A percentile compares a stretch with the other conserved stretches of the same genome.
phyloP scores from a whole-genome alignment of 2,888 invertebrate genomes.

The Hedya salicella region DNA sequence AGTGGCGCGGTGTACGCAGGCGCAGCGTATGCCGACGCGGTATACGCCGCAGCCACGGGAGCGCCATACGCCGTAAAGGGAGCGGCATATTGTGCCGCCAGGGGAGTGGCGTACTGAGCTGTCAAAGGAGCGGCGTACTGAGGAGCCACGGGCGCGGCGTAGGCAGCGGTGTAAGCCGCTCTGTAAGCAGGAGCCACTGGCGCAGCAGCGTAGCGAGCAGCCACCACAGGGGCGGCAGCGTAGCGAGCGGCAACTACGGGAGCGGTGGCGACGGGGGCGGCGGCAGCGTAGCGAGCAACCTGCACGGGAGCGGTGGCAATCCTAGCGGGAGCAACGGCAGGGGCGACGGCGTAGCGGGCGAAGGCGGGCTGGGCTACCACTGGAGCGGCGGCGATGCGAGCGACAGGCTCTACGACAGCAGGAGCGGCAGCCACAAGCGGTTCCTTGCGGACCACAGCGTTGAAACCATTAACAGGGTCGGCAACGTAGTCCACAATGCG shows the following conservation, averaged over 20 bases:
- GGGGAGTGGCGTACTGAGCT: conserved; percentile 53
- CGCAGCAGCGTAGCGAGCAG: conserved; percentile 53
- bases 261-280: conserved; percentile 57
- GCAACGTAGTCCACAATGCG: conserved; percentile 75
- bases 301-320: conserved; percentile 49
- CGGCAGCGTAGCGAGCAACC: conserved; percentile 52
- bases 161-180: conserved; percentile 49
- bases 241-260: conserved; percentile 46
- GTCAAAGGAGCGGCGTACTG: conserved; percentile 50
- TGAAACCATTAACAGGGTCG: conserved; percentile 58
- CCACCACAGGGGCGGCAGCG: conserved; percentile 45
- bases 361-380: conserved; percentile 80
- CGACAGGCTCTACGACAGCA: conserved; percentile 46
- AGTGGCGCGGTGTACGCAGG: conserved; percentile 54
- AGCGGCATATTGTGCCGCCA: conserved; percentile 41
- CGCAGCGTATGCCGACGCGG: conserved; percentile 65
- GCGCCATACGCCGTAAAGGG: conserved; percentile 51
- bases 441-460: conserved; percentile 58
- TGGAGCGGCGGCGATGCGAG: conserved; percentile 52
- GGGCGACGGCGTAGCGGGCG: conserved; percentile 58
- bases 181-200: conserved; percentile 48
- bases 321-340: conserved; percentile 52
- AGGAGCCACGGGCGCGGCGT: conserved; percentile 44
- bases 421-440: conserved; percentile 49
- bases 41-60: conserved; percentile 50